Conservation (phyloP, 2,888 invertebrate species). For the Argynnis bischoffii region DNA sequence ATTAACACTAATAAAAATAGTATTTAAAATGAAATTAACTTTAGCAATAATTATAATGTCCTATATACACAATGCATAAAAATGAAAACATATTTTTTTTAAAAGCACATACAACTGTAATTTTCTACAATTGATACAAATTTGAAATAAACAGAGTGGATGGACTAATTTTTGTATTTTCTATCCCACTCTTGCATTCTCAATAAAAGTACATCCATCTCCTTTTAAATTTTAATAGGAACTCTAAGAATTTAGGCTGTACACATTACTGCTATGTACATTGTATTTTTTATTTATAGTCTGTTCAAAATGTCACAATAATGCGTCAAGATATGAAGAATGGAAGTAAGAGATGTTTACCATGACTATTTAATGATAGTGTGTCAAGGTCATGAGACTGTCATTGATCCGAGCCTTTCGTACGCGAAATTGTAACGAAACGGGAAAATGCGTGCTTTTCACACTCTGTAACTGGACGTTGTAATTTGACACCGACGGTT, state of each 20-base stretch:
- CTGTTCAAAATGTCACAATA: slow-evolving; percentile 13
- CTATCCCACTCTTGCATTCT: neutral
- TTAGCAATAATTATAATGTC: too few relatives aligned
- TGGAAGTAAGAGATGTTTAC: slow-evolving; percentile 15
- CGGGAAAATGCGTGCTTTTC: slow-evolving; percentile 8
- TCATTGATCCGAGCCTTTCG: slow-evolving; percentile 30
- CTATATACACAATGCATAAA: too few relatives aligned
- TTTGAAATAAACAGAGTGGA: neutral
- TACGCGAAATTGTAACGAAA: neutral
- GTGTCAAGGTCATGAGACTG: slow-evolving; percentile 32
- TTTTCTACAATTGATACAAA: neutral
- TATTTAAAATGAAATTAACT: too few relatives aligned
- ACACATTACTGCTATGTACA: neutral
- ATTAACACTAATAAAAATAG: too few relatives aligned
- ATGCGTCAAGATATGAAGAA: neutral
- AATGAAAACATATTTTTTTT: too few relatives aligned
- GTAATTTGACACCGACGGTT: slow-evolving; percentile 43
- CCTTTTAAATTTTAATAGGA: neutral
- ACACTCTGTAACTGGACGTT: slow-evolving; percentile 1
- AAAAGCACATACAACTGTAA: neutral
- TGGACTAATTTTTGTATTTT: neutral
- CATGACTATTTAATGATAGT: slow-evolving; percentile 21
- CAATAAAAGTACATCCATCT: neutral
- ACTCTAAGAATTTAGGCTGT: neutral
- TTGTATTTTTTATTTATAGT: neutral